Conservation (phyloP, 1,140 invertebrate genomes). For the Macrobrachium rosenbergii region DNA sequence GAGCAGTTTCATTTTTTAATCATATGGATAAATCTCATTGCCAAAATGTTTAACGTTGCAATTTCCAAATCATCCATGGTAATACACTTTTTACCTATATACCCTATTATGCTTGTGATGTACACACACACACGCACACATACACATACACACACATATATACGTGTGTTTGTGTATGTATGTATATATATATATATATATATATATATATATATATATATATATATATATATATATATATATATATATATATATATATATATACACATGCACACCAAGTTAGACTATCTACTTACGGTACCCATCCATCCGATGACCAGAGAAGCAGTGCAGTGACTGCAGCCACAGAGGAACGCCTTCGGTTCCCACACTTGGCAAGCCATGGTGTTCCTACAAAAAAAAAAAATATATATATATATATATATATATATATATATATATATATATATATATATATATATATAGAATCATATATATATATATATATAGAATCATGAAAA, state of each 20-base stretch:
- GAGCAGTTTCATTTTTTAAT: too few relatives aligned
- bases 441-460: too few relatives aligned
- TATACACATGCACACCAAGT: not conserved
- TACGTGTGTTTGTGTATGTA: not conserved
- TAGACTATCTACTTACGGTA: too few relatives aligned
- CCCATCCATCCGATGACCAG: too few relatives aligned
- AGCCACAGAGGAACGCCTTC: too few relatives aligned
- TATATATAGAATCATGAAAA: too few relatives aligned
- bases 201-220: conserved; percentile 18
- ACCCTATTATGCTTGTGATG: not conserved
- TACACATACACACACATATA: not conserved
- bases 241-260: not conserved
- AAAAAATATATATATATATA: too few relatives aligned
- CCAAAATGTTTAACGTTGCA: not conserved
- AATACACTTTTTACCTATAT: not conserved
- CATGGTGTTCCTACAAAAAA: too few relatives aligned
- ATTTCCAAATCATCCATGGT: not conserved
- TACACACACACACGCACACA: not conserved
- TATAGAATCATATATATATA: too few relatives aligned
- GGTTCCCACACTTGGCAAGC: too few relatives aligned
- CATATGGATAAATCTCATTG: not conserved
- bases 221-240: not conserved
- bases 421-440: too few relatives aligned
- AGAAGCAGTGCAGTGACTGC: too few relatives aligned
- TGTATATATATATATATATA: conserved; percentile 9